Evolutionary conservation across 2,113 vertebrate genomes (phyloP).

Genomic region (Chamaetylas fuelleborni): DNA sequence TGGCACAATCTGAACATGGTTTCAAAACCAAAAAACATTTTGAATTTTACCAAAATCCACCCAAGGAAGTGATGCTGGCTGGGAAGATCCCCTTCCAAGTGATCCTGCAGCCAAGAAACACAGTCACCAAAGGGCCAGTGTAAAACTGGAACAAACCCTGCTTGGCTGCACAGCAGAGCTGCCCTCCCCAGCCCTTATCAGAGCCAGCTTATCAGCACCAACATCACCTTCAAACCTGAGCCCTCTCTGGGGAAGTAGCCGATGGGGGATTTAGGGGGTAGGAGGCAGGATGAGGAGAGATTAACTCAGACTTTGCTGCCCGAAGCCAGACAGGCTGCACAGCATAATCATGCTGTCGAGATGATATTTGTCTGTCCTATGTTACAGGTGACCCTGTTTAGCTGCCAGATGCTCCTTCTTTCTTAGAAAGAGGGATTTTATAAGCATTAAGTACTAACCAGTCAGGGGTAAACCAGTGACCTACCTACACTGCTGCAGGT

Average conservation of each 20-base stretch:
- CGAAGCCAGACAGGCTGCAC: not conserved
- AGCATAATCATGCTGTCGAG: fast-evolving
- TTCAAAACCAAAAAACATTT: not conserved
- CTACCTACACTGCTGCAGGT: not conserved
- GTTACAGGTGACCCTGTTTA: slow-evolving; percentile 34
- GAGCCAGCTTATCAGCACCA: not conserved
- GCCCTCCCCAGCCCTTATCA: not conserved
- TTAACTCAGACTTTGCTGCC: not conserved
- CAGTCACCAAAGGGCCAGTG: not conserved
- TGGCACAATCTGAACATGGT: not conserved
- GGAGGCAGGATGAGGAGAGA: not conserved
- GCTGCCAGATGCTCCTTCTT: not conserved
- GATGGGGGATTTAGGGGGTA: not conserved
- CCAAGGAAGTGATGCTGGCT: not conserved
- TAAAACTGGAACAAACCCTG: not conserved
- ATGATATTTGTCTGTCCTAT: not conserved
- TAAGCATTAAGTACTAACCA: not conserved
- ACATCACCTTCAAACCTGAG: not conserved
- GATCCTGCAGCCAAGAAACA: not conserved
- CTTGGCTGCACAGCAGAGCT: not conserved
- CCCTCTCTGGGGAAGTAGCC: not conserved
- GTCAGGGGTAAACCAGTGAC: not conserved
- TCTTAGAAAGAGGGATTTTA: not conserved
- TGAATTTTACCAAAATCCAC: not conserved
- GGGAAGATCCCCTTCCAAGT: not conserved